Evolutionary conservation across 2,113 vertebrate genomes (phyloP).

Genomic region (Vireo altiloquus): DNA sequence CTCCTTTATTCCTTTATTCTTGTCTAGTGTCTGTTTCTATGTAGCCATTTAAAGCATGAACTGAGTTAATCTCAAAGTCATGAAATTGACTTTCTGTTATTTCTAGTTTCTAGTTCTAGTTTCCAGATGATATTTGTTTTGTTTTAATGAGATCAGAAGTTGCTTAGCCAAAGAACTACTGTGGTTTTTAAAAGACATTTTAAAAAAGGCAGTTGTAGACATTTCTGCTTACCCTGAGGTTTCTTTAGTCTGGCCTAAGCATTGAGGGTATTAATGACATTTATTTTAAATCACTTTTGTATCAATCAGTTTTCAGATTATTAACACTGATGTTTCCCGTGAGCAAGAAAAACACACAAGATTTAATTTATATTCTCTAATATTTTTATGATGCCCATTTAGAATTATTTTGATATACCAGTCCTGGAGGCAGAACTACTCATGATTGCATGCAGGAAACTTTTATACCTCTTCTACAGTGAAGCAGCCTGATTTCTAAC

Average conservation of each 20-base stretch:
- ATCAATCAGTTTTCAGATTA: neutral
- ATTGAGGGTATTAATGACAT: neutral
- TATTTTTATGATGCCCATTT: neutral
- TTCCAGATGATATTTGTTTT: neutral
- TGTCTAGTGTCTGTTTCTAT: too few species aligned
- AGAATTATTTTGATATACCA: neutral
- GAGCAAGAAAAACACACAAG: neutral
- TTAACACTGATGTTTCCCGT: neutral
- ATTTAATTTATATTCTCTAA: neutral
- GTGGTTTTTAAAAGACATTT: neutral
- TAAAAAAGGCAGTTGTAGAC: neutral
- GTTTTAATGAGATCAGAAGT: neutral
- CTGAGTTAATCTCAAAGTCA: neutral
- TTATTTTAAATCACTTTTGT: neutral
- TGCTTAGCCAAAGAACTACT: neutral
- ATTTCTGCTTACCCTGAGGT: neutral
- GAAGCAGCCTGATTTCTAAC: neutral
- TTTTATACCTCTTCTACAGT: neutral
- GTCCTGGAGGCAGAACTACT: neutral
- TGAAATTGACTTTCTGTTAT: neutral
- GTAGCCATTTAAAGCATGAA: too few species aligned
- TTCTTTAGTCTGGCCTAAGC: neutral
- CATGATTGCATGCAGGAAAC: neutral
- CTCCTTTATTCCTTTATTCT: too few species aligned
- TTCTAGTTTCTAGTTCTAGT: neutral